These are phyloP conservation scores for Perca schrenkii DNA, from an alignment of 2,113 vertebrate genomes.

Conservation along the genomic window DNA sequence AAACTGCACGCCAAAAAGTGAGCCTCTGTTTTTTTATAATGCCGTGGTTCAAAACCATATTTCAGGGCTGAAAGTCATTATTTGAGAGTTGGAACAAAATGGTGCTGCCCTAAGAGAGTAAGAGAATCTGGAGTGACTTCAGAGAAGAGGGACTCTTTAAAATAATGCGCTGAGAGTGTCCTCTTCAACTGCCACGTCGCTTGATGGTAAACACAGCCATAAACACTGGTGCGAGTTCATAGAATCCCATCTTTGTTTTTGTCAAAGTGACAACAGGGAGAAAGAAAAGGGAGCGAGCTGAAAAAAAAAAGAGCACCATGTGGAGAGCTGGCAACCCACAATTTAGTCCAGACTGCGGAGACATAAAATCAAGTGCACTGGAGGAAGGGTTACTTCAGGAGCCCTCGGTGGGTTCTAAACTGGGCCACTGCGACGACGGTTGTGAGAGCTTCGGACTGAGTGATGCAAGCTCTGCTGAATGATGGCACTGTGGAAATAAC, in stretches of 20 bases:
- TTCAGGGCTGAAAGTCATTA: constrained; percentile 51
- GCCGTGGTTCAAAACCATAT: constrained; percentile 46
- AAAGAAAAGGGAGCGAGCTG: constrained; percentile 22
- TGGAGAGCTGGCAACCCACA: constrained; percentile 62
- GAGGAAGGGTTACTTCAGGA: constrained; percentile 73
- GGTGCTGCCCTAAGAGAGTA: constrained; percentile 7
- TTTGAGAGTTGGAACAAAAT: constrained; percentile 34
- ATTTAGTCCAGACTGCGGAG: constrained; percentile 72
- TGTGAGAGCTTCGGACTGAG: constrained; percentile 61
- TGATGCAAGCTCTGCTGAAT: constrained; percentile 69
- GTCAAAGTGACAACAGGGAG: constrained; percentile 58
- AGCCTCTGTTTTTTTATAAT: constrained; percentile 52
- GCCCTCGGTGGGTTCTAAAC: constrained; percentile 70
- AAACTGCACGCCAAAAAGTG: constrained; percentile 44
- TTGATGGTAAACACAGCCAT: constrained; percentile 46
- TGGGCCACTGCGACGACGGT: constrained; percentile 68
- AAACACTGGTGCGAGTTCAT: constrained; percentile 43
- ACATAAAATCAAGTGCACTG: constrained; percentile 66
- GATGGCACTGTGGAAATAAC: constrained; percentile 75
- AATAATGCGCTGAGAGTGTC: constrained; percentile 40
- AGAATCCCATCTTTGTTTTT: constrained; percentile 58
- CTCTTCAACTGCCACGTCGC: constrained; percentile 25
- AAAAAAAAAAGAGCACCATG: constrained; percentile 48
- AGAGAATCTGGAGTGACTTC: constrained; percentile 31
- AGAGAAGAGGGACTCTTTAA: constrained; percentile 32